A percentile compares a stretch with the other conserved stretches of the same genome.
phyloP scores from a whole-genome alignment of 2,797 vertebrate genomes.

The Morus bassanus region DNA sequence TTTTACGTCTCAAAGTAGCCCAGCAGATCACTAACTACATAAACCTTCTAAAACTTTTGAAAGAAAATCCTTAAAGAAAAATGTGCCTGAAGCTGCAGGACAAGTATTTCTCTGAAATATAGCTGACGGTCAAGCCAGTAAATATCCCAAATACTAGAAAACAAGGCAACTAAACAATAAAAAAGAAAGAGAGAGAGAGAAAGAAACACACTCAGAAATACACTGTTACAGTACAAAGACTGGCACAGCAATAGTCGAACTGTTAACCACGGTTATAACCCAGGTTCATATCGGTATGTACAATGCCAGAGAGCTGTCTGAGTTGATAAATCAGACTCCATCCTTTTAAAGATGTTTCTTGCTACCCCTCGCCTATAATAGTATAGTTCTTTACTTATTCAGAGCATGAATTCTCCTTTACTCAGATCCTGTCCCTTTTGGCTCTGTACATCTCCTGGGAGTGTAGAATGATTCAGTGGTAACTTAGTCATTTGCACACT shows the following conservation, averaged over 20 bases:
- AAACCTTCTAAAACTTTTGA: background rate
- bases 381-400: conserved; percentile 56
- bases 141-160: background rate
- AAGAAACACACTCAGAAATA: background rate
- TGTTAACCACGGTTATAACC: background rate
- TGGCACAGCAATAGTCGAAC: background rate
- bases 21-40: background rate
- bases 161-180: background rate
- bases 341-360: conserved; percentile 29
- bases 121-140: background rate
- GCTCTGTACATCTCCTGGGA: conserved; percentile 52
- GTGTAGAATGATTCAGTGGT: conserved; percentile 41
- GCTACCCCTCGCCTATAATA: conserved; percentile 14
- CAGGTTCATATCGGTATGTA: background rate
- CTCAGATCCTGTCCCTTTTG: conserved; percentile 64
- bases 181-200: fast-evolving
- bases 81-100: background rate
- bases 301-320: background rate
- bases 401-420: conserved; percentile 50
- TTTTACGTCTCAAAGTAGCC: background rate
- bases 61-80: background rate
- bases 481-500: conserved; percentile 22
- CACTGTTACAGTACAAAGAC: background rate
- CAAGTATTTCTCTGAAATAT: background rate
- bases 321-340: conserved; percentile 30